These are phyloP conservation scores for Sycobia sp. DNA, from an alignment of 1,140 invertebrate species.

Conservation along the genomic window DNA sequence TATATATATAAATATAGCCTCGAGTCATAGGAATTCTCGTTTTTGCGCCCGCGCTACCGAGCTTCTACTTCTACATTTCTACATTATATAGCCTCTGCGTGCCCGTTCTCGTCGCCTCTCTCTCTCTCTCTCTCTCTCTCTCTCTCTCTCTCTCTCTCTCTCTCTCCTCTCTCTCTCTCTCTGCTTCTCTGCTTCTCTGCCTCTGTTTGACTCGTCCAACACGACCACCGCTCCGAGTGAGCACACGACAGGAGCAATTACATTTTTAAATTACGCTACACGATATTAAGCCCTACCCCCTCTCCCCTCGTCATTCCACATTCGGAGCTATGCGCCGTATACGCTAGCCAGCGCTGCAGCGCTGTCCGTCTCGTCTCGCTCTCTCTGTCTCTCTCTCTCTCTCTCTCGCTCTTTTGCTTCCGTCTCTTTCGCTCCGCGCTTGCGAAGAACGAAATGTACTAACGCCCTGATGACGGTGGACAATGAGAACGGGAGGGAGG, in stretches of 20 bases:
- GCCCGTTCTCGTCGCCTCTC: no score
- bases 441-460: constrained; percentile 1
- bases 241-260: constrained; percentile 61
- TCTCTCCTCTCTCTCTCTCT: constrained; percentile 23
- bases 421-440: not conserved
- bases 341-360: no score
- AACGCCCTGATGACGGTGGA: not conserved
- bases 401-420: not conserved
- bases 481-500: constrained; percentile 2
- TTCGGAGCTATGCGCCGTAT: no score
- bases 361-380: no score
- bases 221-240: constrained; percentile 42
- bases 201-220: no score
- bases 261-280: constrained; percentile 63
- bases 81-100: no score
- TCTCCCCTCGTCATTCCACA: constrained; percentile 50
- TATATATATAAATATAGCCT: no score
- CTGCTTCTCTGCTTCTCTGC: constrained; percentile 39
- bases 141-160: no score
- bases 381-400: constrained; percentile 25
- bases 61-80: no score
- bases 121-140: constrained; percentile 31
- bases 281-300: constrained; percentile 60
- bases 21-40: no score
- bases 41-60: no score